A percentile compares a stretch with the other conserved stretches of the same genome.
These are phyloP conservation scores for Scarus forsteni DNA, from an alignment of 2,797 vertebrate genomes.

Conservation along the genomic window DNA sequence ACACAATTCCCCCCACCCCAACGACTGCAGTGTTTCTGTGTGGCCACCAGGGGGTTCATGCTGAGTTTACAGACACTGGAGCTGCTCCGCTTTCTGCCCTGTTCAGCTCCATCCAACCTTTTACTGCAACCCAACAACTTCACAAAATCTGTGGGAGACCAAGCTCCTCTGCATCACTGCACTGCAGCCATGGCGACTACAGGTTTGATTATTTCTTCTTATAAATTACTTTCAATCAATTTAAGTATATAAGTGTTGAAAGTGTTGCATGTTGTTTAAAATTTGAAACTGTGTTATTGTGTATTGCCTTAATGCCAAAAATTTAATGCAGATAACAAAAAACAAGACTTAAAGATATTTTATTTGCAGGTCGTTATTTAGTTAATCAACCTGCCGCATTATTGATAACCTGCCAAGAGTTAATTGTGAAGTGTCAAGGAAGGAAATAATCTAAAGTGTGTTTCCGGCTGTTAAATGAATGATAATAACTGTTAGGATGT, in stretches of 20 bases:
- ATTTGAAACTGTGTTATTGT: neutral
- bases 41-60: constrained; percentile 66
- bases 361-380: neutral
- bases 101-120: constrained; percentile 35
- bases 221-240: neutral
- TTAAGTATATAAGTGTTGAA: neutral
- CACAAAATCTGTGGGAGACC: constrained; percentile 29
- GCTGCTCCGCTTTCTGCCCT: constrained; percentile 26
- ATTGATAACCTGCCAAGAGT: constrained; percentile 15
- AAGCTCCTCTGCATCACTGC: constrained; percentile 46
- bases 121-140: constrained; percentile 58
- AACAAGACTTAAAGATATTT: neutral
- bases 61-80: constrained; percentile 17
- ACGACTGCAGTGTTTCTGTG: constrained; percentile 8
- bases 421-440: constrained; percentile 1
- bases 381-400: constrained; percentile 25
- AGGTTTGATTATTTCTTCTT: constrained; percentile 73
- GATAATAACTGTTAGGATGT: no score
- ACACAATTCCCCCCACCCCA: constrained; percentile 1
- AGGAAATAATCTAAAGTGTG: neutral
- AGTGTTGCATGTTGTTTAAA: neutral
- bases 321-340: neutral
- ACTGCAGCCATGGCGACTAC: constrained; percentile 79
- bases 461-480: no score
- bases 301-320: neutral